Conservation (phyloP, 2,113 vertebrate genomes). For the Hystrix brachyura region DNA sequence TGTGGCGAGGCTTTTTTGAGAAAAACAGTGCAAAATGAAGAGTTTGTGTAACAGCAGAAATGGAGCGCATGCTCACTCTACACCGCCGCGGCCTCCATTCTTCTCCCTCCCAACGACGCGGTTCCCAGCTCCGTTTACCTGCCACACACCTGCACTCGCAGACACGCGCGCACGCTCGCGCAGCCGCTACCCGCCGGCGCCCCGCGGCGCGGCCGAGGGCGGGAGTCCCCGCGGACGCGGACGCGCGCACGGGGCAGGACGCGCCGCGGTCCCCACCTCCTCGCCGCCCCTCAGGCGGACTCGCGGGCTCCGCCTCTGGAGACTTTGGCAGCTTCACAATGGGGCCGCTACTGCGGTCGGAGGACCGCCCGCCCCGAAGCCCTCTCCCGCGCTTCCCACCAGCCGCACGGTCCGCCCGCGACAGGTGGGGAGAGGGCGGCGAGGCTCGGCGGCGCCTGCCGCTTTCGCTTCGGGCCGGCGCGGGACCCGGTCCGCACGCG, state of each 20-base stretch:
- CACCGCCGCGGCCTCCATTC: neutral
- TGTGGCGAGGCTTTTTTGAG: neutral
- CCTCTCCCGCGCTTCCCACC: conserved; percentile 29
- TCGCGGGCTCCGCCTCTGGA: conserved; percentile 72
- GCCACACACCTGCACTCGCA: neutral
- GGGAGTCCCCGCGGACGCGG: neutral
- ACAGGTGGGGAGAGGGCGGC: conserved; percentile 72
- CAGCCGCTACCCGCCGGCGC: neutral
- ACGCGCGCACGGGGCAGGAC: conserved; percentile 23
- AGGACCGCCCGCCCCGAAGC: neutral
- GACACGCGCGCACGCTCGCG: neutral
- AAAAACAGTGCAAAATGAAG: conserved; percentile 24
- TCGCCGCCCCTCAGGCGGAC: conserved; percentile 10
- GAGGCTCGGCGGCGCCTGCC: neutral
- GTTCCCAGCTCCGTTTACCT: conserved; percentile 54
- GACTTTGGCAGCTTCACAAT: conserved; percentile 78
- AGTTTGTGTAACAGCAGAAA: neutral
- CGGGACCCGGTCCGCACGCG: neutral
- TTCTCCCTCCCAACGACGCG: conserved; percentile 37
- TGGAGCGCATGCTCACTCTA: neutral
- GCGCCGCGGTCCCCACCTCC: neutral
- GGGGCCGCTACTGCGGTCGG: conserved; percentile 41
- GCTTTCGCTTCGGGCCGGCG: conserved; percentile 13
- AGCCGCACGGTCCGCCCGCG: conserved; percentile 57
- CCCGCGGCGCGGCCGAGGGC: neutral